Percentiles rank a stretch among this genome's conserved stretches.
Evolutionary conservation across 2,888 invertebrate species (phyloP).

Genomic region (Pristionchus maxplancki): DNA sequence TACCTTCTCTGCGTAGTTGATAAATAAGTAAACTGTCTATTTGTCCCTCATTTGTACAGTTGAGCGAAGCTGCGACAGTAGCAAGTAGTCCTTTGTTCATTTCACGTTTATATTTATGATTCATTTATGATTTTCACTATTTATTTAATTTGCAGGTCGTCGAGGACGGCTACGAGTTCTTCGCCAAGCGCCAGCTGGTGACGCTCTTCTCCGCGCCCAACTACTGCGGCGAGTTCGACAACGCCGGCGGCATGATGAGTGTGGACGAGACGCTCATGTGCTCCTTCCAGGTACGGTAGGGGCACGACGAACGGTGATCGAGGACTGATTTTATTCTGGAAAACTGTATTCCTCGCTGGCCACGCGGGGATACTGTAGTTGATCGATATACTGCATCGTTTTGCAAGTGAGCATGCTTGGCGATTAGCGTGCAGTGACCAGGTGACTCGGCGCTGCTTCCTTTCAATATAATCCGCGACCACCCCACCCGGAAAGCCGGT

Average conservation of each 20-base stretch:
- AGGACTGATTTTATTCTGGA: not conserved
- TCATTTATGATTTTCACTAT: too few relatives aligned
- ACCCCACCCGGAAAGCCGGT: not conserved
- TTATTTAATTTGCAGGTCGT: slow-evolving; percentile 82
- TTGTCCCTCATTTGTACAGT: too few relatives aligned
- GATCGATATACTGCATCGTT: not conserved
- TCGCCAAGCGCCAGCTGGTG: slow-evolving; percentile 97
- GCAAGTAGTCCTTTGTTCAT: too few relatives aligned
- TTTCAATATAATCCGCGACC: not conserved
- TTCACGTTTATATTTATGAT: too few relatives aligned
- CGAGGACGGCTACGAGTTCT: slow-evolving; percentile 99
- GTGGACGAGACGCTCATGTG: slow-evolving; percentile 99
- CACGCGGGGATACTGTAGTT: not conserved
- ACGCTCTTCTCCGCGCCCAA: slow-evolving; percentile 99
- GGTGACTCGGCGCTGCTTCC: not conserved
- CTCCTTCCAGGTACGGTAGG: slow-evolving; percentile 90
- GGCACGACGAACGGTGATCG: not conserved
- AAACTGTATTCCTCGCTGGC: not conserved
- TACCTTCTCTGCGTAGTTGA: too few relatives aligned
- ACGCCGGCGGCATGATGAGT: slow-evolving; percentile 99
- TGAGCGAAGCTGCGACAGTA: too few relatives aligned
- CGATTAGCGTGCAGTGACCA: not conserved
- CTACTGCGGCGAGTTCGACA: slow-evolving; percentile 91
- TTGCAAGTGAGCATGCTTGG: not conserved
- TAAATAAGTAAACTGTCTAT: too few relatives aligned